phyloP scores from a whole-genome alignment of 2,797 vertebrate species.

The Echeneis naucrates region DNA sequence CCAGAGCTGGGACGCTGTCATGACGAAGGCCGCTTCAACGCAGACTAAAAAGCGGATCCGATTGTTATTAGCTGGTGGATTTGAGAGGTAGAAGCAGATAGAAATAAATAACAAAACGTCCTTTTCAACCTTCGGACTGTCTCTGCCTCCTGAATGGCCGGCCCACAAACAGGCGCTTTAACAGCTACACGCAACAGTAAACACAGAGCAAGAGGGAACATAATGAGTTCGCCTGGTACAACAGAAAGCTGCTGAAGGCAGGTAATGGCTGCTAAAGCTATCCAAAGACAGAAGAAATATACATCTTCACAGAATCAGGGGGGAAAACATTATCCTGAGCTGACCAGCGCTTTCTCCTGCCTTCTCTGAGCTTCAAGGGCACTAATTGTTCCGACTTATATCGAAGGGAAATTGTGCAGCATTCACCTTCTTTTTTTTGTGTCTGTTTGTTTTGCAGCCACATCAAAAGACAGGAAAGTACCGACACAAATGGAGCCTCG shows the following conservation, averaged over 20 bases:
- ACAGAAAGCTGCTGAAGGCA: conserved; percentile 34
- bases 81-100: neutral
- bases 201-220: conserved; percentile 23
- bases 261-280: conserved; percentile 35
- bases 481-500: neutral
- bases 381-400: conserved; percentile 15
- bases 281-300: conserved; percentile 20
- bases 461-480: conserved; percentile 31
- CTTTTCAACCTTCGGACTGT: conserved; percentile 30
- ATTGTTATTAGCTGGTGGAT: conserved; percentile 27
- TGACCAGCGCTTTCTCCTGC: conserved; percentile 16
- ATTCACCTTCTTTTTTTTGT: neutral
- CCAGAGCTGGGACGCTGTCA: conserved; percentile 3
- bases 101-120: conserved; percentile 42
- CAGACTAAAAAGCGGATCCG: conserved; percentile 41
- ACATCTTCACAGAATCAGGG: neutral
- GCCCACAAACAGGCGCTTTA: conserved; percentile 39
- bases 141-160: conserved; percentile 31
- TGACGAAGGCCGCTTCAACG: conserved; percentile 4
- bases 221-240: conserved; percentile 21
- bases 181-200: conserved; percentile 28
- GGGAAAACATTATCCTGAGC: conserved; percentile 5
- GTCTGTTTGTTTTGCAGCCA: too few relatives aligned
- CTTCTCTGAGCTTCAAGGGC: conserved; percentile 20
- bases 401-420: neutral